These are phyloP conservation scores for Drosophila tristis DNA, from an alignment of 1,140 invertebrate genomes.

Conservation along the genomic window DNA sequence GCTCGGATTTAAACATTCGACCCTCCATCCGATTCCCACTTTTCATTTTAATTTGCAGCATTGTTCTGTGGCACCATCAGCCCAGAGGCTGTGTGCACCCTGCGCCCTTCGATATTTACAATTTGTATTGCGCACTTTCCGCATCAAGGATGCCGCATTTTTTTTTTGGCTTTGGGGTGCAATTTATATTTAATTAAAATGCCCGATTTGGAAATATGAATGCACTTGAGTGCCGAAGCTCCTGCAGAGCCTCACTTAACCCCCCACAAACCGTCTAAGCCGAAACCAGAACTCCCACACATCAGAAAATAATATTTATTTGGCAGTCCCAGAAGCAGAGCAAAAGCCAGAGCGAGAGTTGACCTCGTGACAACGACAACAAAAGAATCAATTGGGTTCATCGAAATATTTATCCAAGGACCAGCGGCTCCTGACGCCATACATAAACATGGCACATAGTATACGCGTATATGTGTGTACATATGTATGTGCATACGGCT, in stretches of 20 bases:
- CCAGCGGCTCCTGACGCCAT: conserved; percentile 13
- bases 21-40: neutral
- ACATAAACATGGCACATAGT: conserved; percentile 25
- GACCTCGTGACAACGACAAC: conserved; percentile 49
- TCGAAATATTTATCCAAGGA: conserved; percentile 26
- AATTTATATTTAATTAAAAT: conserved; percentile 47
- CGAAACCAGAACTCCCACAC: conserved; percentile 13
- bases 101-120: neutral
- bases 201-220: neutral
- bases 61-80: conserved; percentile 16
- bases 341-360: conserved; percentile 16
- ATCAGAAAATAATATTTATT: conserved; percentile 22
- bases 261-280: conserved; percentile 22
- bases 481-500: no score
- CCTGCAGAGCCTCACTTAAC: neutral
- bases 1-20: conserved; percentile 36
- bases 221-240: neutral
- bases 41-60: conserved; percentile 41
- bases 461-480: neutral
- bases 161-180: neutral
- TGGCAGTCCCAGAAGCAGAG: conserved; percentile 1
- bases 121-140: conserved; percentile 5
- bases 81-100: conserved; percentile 13
- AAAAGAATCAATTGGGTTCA: conserved; percentile 64
- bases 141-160: conserved; percentile 14